These are phyloP conservation scores for Oxytorus armatus DNA, from an alignment of 2,888 invertebrate genomes.

Conservation along the genomic window DNA sequence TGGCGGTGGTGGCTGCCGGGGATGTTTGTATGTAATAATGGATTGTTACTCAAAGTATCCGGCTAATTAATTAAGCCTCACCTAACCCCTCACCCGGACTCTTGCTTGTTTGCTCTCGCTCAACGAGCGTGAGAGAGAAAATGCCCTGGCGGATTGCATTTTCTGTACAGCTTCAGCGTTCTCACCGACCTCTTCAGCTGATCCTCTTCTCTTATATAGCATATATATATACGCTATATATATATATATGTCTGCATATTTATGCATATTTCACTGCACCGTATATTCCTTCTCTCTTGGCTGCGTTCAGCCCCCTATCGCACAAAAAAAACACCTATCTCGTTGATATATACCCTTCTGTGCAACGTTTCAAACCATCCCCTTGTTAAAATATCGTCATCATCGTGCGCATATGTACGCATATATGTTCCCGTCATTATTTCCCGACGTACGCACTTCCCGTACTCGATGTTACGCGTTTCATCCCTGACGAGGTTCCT, in stretches of 20 bases:
- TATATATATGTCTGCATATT: constrained; percentile 7
- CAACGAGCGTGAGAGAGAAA: constrained; percentile 21
- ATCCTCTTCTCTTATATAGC: constrained; percentile 46
- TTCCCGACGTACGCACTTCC: constrained; percentile 36
- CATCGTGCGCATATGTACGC: constrained; percentile 12
- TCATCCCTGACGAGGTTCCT: constrained; percentile 12
- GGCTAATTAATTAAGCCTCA: constrained; percentile 84
- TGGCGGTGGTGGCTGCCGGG: constrained; percentile 60
- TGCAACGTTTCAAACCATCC: constrained; percentile 29
- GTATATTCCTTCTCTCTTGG: constrained; percentile 27
- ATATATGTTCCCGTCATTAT: constrained; percentile 45
- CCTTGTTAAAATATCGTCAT: constrained; percentile 48
- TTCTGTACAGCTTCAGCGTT: constrained; percentile 55
- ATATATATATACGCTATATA: constrained; percentile 41
- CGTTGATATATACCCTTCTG: constrained; percentile 42
- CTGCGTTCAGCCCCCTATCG: constrained; percentile 12
- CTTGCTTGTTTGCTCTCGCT: constrained; percentile 46
- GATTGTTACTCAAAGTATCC: constrained; percentile 85
- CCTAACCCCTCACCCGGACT: constrained; percentile 70
- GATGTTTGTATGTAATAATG: constrained; percentile 84
- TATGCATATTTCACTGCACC: constrained; percentile 7
- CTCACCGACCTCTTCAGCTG: constrained; percentile 45
- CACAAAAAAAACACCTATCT: constrained; percentile 30
- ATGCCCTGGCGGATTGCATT: constrained; percentile 59
- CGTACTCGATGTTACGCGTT: constrained; percentile 28